A percentile compares a stretch with the other conserved stretches of the same genome.
Evolutionary conservation across 2,113 vertebrate species (phyloP).

Genomic region (Chaetorhynchus papuensis): DNA sequence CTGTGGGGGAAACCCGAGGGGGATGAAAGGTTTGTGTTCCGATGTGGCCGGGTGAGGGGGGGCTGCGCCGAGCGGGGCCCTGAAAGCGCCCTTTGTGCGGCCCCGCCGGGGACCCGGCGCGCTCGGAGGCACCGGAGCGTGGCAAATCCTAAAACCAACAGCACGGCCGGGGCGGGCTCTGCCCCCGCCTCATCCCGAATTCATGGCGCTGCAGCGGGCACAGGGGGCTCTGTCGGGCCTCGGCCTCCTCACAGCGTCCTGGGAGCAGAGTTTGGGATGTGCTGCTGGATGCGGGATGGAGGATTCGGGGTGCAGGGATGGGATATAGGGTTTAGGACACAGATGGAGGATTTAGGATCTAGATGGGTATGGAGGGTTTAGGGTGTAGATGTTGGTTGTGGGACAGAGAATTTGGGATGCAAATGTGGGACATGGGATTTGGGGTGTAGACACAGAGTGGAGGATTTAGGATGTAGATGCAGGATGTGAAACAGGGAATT

Average conservation of each 20-base stretch:
- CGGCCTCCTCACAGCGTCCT: rapidly evolving
- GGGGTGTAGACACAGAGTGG: background rate
- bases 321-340: rapidly evolving
- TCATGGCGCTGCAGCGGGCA: background rate
- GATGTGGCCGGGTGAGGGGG: background rate
- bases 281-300: background rate
- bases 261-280: background rate
- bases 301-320: background rate
- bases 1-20: background rate
- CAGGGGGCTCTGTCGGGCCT: rapidly evolving
- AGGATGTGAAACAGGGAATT: no score
- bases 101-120: background rate
- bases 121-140: background rate
- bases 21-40: background rate
- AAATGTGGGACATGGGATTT: background rate
- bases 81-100: slow-evolving; percentile 6
- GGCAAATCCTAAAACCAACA: slow-evolving; percentile 38
- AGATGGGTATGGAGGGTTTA: background rate
- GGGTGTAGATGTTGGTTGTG: background rate
- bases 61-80: background rate
- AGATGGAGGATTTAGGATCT: background rate
- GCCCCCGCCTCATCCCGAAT: background rate
- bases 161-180: background rate
- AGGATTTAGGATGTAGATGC: background rate
- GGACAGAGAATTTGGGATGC: background rate